phyloP scores from a whole-genome alignment of 2,113 vertebrate species.

The Gymnarchus niloticus region DNA sequence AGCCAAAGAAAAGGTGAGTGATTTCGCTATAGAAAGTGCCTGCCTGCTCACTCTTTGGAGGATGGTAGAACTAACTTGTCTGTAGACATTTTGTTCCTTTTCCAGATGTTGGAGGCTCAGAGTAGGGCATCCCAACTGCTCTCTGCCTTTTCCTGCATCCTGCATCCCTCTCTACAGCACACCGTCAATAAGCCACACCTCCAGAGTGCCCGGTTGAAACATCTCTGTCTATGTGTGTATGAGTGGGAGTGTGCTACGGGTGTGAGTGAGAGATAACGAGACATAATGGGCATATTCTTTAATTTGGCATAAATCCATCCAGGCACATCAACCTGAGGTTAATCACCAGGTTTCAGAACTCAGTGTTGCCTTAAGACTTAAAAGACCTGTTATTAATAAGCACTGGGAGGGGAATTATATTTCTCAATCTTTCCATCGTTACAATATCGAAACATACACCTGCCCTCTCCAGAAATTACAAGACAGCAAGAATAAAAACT shows the following conservation, averaged over 20 bases:
- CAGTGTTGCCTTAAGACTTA: background rate
- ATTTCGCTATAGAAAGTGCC: background rate
- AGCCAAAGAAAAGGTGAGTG: background rate
- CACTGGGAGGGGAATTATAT: background rate
- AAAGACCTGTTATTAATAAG: background rate
- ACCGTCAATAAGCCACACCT: too few relatives aligned
- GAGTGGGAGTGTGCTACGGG: background rate
- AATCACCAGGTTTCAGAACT: background rate
- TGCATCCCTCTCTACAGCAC: too few relatives aligned
- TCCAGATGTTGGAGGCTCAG: too few relatives aligned
- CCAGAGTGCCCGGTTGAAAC: too few relatives aligned
- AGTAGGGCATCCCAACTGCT: background rate
- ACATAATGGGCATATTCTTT: background rate
- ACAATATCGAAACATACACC: background rate
- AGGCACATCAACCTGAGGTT: background rate
- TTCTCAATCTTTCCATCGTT: background rate
- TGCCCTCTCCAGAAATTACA: background rate
- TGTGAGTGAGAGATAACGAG: background rate
- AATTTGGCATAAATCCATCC: background rate
- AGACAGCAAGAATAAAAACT: conserved; percentile 8
- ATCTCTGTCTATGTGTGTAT: too few relatives aligned
- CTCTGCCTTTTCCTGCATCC: too few relatives aligned
- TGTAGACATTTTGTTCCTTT: background rate
- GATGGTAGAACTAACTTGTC: background rate
- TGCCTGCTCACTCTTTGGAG: background rate